phyloP scores from a whole-genome alignment of 2,797 vertebrate species.

The Channallabes apus region DNA sequence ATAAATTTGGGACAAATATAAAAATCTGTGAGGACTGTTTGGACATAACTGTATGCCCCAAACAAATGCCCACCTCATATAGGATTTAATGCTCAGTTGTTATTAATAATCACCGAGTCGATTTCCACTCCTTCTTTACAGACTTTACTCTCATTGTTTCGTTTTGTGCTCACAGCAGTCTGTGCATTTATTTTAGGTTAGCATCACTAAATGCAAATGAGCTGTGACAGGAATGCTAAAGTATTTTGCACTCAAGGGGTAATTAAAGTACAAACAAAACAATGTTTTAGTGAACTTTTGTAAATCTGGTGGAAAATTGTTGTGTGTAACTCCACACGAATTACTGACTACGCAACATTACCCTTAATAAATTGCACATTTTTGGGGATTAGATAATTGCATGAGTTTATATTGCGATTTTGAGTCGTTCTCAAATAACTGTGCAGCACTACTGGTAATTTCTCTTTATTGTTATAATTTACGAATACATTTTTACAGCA shows the following conservation, averaged over 20 bases:
- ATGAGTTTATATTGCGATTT: no score
- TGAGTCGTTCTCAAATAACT: no score
- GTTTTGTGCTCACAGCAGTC: neutral
- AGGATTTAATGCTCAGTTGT: neutral
- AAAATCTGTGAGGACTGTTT: neutral
- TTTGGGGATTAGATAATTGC: no score
- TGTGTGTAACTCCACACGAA: neutral
- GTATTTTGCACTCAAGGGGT: neutral
- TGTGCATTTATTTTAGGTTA: neutral
- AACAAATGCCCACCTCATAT: neutral
- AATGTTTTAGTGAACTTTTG: neutral
- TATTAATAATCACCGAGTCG: neutral
- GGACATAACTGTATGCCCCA: neutral
- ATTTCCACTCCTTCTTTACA: constrained; percentile 4
- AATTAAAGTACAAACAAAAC: neutral
- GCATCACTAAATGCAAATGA: neutral
- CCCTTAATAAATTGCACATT: no score
- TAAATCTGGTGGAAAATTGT: neutral
- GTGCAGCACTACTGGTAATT: neutral
- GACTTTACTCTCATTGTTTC: neutral
- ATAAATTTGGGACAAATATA: neutral
- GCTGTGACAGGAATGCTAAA: neutral
- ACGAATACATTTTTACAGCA: neutral
- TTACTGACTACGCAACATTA: no score
- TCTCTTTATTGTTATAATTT: neutral